Base-by-base conservation (phyloP, 2,797 vertebrate genomes). In the Diplodus puntazzo region DNA sequence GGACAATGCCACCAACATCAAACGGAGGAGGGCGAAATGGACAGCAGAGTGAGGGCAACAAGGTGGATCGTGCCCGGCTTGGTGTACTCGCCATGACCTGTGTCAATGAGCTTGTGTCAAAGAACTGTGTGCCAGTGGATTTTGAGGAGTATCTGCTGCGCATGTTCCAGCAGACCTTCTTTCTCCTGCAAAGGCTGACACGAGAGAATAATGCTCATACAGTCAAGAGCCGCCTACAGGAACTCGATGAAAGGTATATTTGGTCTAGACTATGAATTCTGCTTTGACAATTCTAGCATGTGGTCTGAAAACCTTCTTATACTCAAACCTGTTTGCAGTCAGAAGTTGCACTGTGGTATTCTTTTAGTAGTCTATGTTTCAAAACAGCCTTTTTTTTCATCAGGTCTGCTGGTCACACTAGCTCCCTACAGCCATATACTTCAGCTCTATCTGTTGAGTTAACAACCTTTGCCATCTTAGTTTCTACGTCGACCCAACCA, bases 111-210 rank as follows among this genome's bases (percentile, higher is more conserved):
- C 96, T 99, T 58, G 98, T 99, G 96, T 98, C 97, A 77, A 99
- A 99, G 95, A 99, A 99, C 96, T 99, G 98, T 0, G 98, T 99
- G 92, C 98, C 98, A 14, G 87, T 98, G 95, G 98, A 99, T 88
- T 99, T 99, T 39, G 98, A 99, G 94, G 98, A 99, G 86, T 99
- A 99, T 87, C 95, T 99, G 87, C 94, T 99, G 68, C 96, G 98
- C 48, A 98, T 99, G 97, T 99, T 99, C 95, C 98, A 99, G 95
- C 98, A 99, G 94, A 99, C 98, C 4, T 99, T 99, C 94, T 99
- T 98, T 94, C 97, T 99, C 86, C 96, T 99, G 85, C 98, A 99
- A 94, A 97, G 96, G 94, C 96, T 99, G 86, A 96, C 95, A 3
- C 87, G 94, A 82, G 97, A 99, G 90, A 97, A 96, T 89, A 98